Percentiles rank a stretch among this genome's conserved stretches.
phyloP scores from a whole-genome alignment of 2,888 invertebrate genomes.

The Agrilus mali region DNA sequence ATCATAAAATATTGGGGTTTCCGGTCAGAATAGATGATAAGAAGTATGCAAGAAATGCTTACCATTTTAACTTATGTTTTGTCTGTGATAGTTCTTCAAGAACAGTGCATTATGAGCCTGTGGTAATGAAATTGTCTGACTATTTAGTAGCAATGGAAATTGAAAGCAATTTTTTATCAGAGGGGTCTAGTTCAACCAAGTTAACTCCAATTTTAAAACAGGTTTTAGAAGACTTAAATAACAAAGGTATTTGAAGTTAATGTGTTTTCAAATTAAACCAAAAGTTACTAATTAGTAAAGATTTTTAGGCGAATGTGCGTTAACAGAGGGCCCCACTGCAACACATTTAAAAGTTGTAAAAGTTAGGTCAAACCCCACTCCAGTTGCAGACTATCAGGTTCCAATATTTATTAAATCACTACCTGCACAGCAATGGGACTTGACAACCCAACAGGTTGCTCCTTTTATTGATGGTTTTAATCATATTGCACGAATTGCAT shows the following conservation, averaged over 20 bases:
- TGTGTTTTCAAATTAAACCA: too few relatives aligned
- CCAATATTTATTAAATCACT: constrained; percentile 53
- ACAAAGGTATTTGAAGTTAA: constrained; percentile 31
- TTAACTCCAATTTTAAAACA: constrained; percentile 65
- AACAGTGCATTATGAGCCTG: constrained; percentile 86
- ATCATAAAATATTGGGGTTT: constrained; percentile 84
- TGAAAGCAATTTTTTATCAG: constrained; percentile 73
- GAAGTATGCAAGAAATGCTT: constrained; percentile 86
- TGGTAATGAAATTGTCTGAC: constrained; percentile 86
- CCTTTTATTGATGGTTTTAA: constrained; percentile 88
- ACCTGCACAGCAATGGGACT: constrained; percentile 65
- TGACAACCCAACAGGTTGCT: constrained; percentile 81
- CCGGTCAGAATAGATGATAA: constrained; percentile 82
- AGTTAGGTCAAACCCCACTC: constrained; percentile 65
- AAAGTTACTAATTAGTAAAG: not conserved
- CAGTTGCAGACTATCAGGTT: constrained; percentile 80
- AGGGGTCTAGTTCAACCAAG: constrained; percentile 46
- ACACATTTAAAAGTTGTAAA: constrained; percentile 82
- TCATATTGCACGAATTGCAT: constrained; percentile 80
- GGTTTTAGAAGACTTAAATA: constrained; percentile 71
- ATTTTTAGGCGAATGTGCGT: constrained; percentile 29
- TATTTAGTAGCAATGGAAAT: constrained; percentile 83
- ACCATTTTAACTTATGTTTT: constrained; percentile 90
- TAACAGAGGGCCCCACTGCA: constrained; percentile 70
- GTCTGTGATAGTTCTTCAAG: constrained; percentile 83